Evolutionary conservation across 2,113 vertebrate genomes (phyloP).

Genomic region (Odontophorus gujanensis): DNA sequence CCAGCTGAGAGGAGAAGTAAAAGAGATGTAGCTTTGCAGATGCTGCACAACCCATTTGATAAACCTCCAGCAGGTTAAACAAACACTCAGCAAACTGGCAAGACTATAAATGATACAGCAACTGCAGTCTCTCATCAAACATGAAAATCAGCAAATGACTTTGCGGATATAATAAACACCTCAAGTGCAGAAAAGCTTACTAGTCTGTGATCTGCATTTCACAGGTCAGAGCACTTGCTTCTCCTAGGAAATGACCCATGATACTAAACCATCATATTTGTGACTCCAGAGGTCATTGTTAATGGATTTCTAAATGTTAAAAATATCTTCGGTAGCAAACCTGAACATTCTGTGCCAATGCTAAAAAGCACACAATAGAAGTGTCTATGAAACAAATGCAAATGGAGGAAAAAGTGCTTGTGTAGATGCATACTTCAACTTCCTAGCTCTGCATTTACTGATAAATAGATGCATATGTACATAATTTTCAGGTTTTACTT

Average conservation of each 20-base stretch:
- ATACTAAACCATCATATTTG: not conserved
- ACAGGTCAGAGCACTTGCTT: conserved; percentile 24
- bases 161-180: conserved; percentile 54
- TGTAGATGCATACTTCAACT: not conserved
- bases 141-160: conserved; percentile 46
- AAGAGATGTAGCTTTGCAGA: conserved; percentile 23
- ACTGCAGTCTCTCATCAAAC: conserved; percentile 44
- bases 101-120: conserved; percentile 18
- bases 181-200: conserved; percentile 42
- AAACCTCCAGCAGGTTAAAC: conserved; percentile 59
- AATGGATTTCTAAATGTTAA: conserved; percentile 41
- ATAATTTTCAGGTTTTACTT: not conserved
- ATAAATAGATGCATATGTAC: accelerated
- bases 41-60: conserved; percentile 22
- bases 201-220: conserved; percentile 29
- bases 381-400: not conserved
- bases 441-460: not conserved
- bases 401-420: not conserved
- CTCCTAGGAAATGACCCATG: conserved; percentile 28
- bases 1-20: not conserved
- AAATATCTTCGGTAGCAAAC: not conserved
- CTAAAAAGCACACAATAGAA: not conserved
- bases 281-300: conserved; percentile 30
- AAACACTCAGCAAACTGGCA: not conserved
- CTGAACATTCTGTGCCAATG: not conserved